phyloP scores from a whole-genome alignment of 2,797 vertebrate genomes.

The Eulemur albifrons region DNA sequence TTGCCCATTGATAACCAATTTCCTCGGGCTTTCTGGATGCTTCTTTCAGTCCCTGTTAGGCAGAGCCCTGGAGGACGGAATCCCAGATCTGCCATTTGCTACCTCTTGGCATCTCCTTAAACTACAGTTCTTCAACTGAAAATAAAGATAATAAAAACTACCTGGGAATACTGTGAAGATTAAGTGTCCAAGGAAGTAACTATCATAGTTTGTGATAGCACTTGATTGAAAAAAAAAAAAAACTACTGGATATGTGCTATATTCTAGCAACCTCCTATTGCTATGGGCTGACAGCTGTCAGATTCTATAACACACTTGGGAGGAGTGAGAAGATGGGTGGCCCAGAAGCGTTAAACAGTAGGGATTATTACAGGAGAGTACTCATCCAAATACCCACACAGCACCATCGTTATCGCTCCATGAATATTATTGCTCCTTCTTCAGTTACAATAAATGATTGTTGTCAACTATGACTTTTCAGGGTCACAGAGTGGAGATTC shows the following conservation, averaged over 20 bases:
- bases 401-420: not conserved
- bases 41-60: not conserved
- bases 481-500: constrained; percentile 28
- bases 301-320: not conserved
- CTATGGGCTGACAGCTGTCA: constrained; percentile 31
- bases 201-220: not conserved
- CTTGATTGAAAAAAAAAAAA: not conserved
- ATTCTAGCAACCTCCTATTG: constrained; percentile 4
- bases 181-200: not conserved
- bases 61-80: not conserved
- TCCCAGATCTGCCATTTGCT: not conserved
- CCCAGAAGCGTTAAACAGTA: constrained; percentile 12
- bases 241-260: not conserved
- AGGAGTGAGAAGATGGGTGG: not conserved
- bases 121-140: constrained; percentile 8
- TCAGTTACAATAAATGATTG: not conserved
- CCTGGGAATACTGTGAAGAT: not conserved
- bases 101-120: not conserved
- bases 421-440: not conserved
- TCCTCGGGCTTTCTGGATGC: not conserved
- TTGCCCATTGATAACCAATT: not conserved
- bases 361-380: not conserved
- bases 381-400: not conserved
- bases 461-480: not conserved
- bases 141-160: not conserved